phyloP scores from a whole-genome alignment of 2,113 vertebrate genomes.

The Chinchilla lanigera region DNA sequence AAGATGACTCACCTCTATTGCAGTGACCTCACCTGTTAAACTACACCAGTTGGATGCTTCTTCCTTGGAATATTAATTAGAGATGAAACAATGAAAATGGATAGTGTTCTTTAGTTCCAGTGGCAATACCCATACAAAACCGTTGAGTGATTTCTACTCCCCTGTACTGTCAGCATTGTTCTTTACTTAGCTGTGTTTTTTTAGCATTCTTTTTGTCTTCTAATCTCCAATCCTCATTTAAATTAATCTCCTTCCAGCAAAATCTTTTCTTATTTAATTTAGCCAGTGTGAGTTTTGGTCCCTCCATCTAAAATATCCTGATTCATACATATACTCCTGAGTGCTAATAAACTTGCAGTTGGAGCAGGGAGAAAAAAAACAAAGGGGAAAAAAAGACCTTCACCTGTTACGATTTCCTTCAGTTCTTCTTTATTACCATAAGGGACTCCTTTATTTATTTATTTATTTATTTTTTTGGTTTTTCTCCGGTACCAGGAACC shows the following conservation, averaged over 20 bases:
- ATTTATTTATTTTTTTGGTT: too few relatives aligned
- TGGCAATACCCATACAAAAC: not conserved
- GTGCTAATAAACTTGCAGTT: not conserved
- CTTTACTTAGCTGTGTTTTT: not conserved
- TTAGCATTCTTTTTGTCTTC: slow-evolving; percentile 2
- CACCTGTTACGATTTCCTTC: not conserved
- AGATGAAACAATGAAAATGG: not conserved
- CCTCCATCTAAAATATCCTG: not conserved
- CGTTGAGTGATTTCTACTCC: not conserved
- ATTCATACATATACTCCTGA: not conserved
- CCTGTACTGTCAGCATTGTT: not conserved
- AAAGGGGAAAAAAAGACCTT: not conserved
- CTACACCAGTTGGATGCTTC: not conserved
- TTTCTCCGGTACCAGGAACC: too few relatives aligned
- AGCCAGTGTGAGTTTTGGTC: not conserved
- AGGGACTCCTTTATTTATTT: slow-evolving; percentile 1
- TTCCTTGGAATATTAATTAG: not conserved
- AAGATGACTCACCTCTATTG: not conserved
- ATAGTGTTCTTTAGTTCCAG: not conserved
- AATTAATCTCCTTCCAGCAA: not conserved
- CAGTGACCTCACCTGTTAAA: not conserved
- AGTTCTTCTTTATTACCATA: not conserved
- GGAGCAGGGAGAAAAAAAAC: not conserved
- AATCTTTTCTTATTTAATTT: slow-evolving; percentile 9
- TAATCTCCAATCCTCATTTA: not conserved